Evolutionary conservation across 2,113 vertebrate genomes (phyloP).

Genomic region (Channa argus): DNA sequence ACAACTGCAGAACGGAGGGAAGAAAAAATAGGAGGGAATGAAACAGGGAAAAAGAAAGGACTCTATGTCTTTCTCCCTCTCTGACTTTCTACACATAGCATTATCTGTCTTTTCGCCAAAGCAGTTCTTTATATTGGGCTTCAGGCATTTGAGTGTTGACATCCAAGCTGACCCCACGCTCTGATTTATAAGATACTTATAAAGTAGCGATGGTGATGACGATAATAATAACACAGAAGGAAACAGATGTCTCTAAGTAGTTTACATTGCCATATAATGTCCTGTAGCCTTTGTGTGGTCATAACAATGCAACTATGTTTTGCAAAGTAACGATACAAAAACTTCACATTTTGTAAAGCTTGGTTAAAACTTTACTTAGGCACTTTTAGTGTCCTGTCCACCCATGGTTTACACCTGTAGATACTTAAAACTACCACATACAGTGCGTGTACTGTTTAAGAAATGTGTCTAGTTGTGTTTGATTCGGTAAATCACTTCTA

Average conservation of each 20-base stretch:
- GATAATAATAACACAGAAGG: background rate
- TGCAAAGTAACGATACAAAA: background rate
- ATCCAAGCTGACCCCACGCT: conserved; percentile 16
- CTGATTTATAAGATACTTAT: background rate
- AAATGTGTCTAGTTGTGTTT: too few species aligned
- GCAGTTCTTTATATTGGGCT: conserved; percentile 46
- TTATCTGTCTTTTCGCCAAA: conserved; percentile 49
- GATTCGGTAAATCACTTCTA: too few species aligned
- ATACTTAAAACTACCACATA: too few species aligned
- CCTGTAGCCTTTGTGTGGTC: background rate
- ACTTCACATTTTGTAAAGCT: too few species aligned
- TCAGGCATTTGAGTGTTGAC: conserved; percentile 26
- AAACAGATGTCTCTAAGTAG: background rate
- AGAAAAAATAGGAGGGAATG: conserved; percentile 73
- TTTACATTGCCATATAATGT: background rate
- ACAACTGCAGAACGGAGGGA: conserved; percentile 91
- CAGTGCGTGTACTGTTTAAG: too few species aligned
- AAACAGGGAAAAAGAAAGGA: conserved; percentile 55
- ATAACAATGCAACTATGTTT: background rate
- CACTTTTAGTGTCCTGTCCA: too few species aligned
- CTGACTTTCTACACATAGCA: conserved; percentile 32
- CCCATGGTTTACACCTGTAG: too few species aligned
- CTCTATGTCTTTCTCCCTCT: conserved; percentile 28
- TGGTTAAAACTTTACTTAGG: too few species aligned
- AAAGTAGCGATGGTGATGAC: background rate